These are phyloP conservation scores for Coranthus polyacanthus DNA, from an alignment of 2,797 vertebrate species.

Conservation along the genomic window DNA sequence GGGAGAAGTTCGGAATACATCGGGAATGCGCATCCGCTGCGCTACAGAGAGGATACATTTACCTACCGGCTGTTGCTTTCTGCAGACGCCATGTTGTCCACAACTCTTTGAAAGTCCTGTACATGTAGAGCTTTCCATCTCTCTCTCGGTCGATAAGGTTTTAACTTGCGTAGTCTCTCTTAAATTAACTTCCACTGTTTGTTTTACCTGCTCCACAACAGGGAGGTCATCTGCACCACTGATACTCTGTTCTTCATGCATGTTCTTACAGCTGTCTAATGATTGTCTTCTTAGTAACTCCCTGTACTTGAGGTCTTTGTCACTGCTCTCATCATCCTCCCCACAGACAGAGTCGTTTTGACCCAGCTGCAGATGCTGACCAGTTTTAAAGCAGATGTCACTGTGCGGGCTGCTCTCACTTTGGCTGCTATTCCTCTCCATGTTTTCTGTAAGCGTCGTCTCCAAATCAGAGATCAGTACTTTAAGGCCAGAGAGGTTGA, in stretches of 20 bases:
- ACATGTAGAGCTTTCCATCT: not conserved
- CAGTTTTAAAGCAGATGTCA: constrained; percentile 8
- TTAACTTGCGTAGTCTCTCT: constrained; percentile 25
- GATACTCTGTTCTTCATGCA: constrained; percentile 10
- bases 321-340: constrained; percentile 9
- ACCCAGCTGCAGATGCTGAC: not conserved
- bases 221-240: constrained; percentile 3
- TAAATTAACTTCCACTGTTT: constrained; percentile 9
- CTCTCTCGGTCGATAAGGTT: constrained; percentile 22
- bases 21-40: constrained; percentile 66
- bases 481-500: constrained; percentile 79
- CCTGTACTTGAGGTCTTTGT: constrained; percentile 2
- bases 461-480: constrained; percentile 81
- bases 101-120: constrained; percentile 10
- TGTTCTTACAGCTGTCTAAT: constrained; percentile 23
- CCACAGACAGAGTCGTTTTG: constrained; percentile 12
- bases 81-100: constrained; percentile 5
- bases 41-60: constrained; percentile 54
- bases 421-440: constrained; percentile 40
- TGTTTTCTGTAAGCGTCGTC: constrained; percentile 69
- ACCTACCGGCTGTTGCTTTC: constrained; percentile 31
- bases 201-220: not conserved
- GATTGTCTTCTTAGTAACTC: constrained; percentile 34
- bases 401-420: constrained; percentile 17
- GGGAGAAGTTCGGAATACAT: constrained; percentile 55